Conservation (phyloP, 2,888 invertebrate species). For the Ennomos quercinarius region DNA sequence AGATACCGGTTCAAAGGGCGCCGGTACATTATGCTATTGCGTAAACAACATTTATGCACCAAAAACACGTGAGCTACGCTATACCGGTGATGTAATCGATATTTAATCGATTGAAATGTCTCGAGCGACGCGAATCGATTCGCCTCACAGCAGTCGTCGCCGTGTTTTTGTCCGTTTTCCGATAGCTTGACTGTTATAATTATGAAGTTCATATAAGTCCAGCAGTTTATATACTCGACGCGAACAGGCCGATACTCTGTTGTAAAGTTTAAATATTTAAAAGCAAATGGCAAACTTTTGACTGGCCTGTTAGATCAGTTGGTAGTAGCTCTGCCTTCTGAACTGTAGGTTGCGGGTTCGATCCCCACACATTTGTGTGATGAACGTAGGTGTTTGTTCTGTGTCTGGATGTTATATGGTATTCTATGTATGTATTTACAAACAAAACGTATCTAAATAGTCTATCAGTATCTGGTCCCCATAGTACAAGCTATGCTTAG, state of each 20-base stretch:
- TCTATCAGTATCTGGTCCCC: too few species aligned
- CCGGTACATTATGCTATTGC: slow-evolving; percentile 34
- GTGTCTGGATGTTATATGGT: too few species aligned
- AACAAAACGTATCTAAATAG: too few species aligned
- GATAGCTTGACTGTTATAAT: slow-evolving; percentile 52
- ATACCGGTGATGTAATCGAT: slow-evolving; percentile 59
- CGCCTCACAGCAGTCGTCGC: slow-evolving; percentile 47
- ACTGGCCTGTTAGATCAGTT: too few species aligned
- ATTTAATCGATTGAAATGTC: slow-evolving; percentile 60
- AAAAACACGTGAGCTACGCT: slow-evolving; percentile 43
- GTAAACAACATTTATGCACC: slow-evolving; percentile 44
- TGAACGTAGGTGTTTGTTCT: too few species aligned
- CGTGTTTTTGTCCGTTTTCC: slow-evolving; percentile 53
- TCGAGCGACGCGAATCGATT: slow-evolving; percentile 65
- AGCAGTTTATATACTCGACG: background rate
- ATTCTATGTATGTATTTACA: too few species aligned
- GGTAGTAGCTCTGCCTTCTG: too few species aligned
- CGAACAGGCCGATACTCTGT: background rate
- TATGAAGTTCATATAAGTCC: slow-evolving; percentile 57
- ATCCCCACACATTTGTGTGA: too few species aligned
- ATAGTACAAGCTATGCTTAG: too few species aligned
- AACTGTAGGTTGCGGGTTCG: too few species aligned
- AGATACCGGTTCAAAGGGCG: slow-evolving; percentile 39
- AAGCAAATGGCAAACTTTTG: background rate
- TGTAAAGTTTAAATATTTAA: background rate